Evolutionary conservation across 2,113 vertebrate genomes (phyloP).

Genomic region (Thalassarche chlororhynchos): DNA sequence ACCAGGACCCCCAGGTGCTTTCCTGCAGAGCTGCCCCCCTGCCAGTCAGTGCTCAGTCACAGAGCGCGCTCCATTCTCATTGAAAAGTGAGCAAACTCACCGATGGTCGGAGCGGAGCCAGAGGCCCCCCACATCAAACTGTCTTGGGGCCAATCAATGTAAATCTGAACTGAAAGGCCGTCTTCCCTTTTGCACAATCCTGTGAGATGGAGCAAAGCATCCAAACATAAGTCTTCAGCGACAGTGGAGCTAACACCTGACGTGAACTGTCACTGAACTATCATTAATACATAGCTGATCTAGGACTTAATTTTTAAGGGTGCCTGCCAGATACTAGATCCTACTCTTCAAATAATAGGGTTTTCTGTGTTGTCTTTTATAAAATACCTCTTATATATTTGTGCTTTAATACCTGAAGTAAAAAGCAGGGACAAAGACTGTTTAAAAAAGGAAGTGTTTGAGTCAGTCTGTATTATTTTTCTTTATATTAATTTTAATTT

Average conservation of each 20-base stretch:
- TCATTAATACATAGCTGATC: neutral
- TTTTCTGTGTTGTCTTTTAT: neutral
- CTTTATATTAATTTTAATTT: neutral
- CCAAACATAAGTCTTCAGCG: neutral
- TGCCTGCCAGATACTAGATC: neutral
- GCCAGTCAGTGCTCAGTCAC: neutral
- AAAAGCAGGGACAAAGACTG: neutral
- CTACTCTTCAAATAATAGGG: neutral
- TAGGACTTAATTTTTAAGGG: neutral
- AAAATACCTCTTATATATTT: neutral
- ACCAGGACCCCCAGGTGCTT: no score
- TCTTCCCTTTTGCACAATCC: neutral
- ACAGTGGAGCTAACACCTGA: neutral
- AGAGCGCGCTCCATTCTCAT: neutral
- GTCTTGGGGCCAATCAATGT: neutral
- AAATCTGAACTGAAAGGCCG: neutral
- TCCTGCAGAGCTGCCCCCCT: neutral
- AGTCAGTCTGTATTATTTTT: neutral
- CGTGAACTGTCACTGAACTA: neutral
- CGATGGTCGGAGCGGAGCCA: fast-evolving
- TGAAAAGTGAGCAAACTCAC: neutral
- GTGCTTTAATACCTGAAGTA: neutral
- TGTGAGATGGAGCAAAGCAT: neutral
- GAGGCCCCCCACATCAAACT: neutral
- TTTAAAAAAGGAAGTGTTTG: neutral